These are phyloP conservation scores for Elegia similella DNA, from an alignment of 2,888 invertebrate genomes.

Conservation along the genomic window DNA sequence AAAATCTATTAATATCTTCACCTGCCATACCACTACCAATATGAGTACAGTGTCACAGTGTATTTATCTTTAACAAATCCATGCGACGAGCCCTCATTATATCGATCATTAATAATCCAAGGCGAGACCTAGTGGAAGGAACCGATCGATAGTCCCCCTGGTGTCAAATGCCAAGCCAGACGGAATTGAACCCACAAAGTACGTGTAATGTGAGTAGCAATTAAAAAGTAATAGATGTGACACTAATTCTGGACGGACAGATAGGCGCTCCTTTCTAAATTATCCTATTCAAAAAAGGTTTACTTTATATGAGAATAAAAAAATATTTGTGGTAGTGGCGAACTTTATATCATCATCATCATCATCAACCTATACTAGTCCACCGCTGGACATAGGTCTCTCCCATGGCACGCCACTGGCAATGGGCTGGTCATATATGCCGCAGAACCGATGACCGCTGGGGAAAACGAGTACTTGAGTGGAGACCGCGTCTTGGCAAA, in stretches of 20 bases:
- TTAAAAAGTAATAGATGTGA: conserved; percentile 8
- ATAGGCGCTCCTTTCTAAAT: no score
- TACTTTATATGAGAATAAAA: no score
- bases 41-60: not conserved
- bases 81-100: conserved; percentile 2
- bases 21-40: not conserved
- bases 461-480: no score
- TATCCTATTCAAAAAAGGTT: no score
- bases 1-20: not conserved
- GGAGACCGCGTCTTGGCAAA: no score
- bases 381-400: no score
- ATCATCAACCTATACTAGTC: no score
- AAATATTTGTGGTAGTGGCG: no score
- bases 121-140: not conserved
- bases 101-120: conserved; percentile 14
- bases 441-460: no score
- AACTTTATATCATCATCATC: no score
- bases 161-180: conserved; percentile 56
- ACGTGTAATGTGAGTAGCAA: conserved; percentile 1
- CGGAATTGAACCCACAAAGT: conserved; percentile 12
- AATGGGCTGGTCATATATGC: no score
- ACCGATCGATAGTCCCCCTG: conserved; percentile 39
- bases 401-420: no score
- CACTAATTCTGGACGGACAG: conserved; percentile 23
- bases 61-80: not conserved